A percentile compares a stretch with the other conserved stretches of the same genome.
These are phyloP conservation scores for Columba guinea DNA, from an alignment of 2,797 vertebrate species.

Conservation along the genomic window DNA sequence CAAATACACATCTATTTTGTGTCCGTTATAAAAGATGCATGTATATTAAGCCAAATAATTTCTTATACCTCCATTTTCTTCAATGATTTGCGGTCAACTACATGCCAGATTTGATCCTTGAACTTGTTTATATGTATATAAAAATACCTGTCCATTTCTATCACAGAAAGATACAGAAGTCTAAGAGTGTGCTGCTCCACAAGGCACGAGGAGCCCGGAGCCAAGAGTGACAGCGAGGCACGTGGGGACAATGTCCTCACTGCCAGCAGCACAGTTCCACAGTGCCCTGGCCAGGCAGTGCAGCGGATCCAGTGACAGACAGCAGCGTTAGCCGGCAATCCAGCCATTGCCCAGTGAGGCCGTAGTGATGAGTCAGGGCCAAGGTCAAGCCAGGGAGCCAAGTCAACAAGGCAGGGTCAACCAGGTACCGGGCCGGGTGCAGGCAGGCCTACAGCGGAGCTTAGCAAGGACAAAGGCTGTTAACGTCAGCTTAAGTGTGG, in stretches of 20 bases:
- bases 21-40: not conserved
- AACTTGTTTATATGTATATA: not conserved
- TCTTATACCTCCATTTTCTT: not conserved
- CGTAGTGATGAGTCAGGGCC: accelerated
- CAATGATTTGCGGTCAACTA: not conserved
- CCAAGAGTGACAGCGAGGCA: not conserved
- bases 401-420: not conserved
- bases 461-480: not conserved
- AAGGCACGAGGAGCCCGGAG: not conserved
- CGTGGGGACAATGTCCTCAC: not conserved
- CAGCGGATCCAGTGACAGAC: not conserved
- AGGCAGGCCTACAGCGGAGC: accelerated
- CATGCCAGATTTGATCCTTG: not conserved
- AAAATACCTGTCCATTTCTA: not conserved
- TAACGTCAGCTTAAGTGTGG: not conserved
- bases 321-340: not conserved
- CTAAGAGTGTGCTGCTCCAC: not conserved
- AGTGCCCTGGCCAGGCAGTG: not conserved
- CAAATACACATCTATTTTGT: not conserved
- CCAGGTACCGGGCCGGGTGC: not conserved
- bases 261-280: not conserved
- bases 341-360: not conserved
- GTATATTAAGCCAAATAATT: not conserved
- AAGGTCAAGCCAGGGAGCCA: not conserved
- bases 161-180: not conserved